Evolutionary conservation across 1,140 invertebrate genomes (phyloP).

Genomic region (Papilio xuthus): DNA sequence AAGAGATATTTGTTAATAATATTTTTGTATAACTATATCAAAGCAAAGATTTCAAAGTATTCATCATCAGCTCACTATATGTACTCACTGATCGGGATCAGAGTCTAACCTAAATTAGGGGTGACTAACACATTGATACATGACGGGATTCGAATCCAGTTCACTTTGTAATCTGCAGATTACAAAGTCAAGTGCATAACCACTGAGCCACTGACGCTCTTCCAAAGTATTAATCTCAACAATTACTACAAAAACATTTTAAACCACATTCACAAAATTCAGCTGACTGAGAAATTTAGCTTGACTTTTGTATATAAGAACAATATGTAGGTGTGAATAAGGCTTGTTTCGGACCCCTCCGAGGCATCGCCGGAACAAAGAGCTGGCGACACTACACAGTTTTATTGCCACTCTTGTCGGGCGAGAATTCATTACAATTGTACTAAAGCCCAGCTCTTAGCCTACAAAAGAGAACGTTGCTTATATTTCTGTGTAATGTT

Average conservation of each 20-base stretch:
- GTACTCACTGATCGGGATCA: no score
- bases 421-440: conserved; percentile 34
- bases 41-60: no score
- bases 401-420: conserved; percentile 37
- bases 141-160: no score
- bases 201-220: no score
- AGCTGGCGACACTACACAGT: conserved; percentile 30
- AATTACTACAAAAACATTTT: background rate
- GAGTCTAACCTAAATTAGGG: no score
- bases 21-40: no score
- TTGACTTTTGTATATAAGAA: conserved; percentile 5
- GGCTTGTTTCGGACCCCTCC: conserved; percentile 30
- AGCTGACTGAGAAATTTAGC: background rate
- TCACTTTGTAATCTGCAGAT: no score
- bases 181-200: no score
- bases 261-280: background rate
- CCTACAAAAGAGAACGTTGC: conserved; percentile 25
- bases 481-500: conserved; percentile 30
- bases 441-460: conserved; percentile 28
- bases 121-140: no score
- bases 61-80: no score
- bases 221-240: background rate
- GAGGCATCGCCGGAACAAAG: conserved; percentile 17
- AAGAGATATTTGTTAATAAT: no score
- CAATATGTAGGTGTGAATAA: conserved; percentile 34